These are phyloP conservation scores for Macrosteles quadrilineatus DNA, from an alignment of 1,140 invertebrate genomes.

Conservation along the genomic window DNA sequence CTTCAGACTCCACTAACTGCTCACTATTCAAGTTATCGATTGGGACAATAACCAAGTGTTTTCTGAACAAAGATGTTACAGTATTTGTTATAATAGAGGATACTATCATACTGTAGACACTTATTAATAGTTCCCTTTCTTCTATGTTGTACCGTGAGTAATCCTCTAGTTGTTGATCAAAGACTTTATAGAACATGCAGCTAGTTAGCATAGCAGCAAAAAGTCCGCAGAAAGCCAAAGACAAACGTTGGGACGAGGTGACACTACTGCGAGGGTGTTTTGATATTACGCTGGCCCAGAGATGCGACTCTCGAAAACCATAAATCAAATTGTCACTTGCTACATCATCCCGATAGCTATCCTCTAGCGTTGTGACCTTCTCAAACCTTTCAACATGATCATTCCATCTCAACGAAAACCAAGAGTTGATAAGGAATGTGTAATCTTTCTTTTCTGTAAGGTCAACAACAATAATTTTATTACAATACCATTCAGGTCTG, in stretches of 20 bases:
- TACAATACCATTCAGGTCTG: neutral
- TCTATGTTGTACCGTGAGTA: neutral
- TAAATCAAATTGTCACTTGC: neutral
- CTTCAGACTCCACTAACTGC: neutral
- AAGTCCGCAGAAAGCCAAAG: neutral
- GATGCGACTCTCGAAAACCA: neutral
- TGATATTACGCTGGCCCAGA: neutral
- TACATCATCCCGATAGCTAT: neutral
- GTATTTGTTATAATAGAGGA: neutral
- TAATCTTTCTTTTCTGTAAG: neutral
- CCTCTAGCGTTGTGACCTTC: neutral
- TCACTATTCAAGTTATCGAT: too few relatives aligned
- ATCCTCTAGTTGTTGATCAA: neutral
- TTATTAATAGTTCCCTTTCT: neutral
- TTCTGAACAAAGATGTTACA: neutral
- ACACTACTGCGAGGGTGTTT: neutral
- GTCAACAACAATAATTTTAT: slow-evolving; percentile 7
- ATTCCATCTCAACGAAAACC: neutral
- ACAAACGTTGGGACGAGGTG: neutral
- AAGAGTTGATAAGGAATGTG: neutral
- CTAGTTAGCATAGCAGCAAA: neutral
- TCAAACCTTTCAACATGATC: neutral
- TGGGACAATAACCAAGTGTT: neutral
- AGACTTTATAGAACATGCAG: neutral
- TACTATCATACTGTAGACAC: neutral